A percentile compares a stretch with the other conserved stretches of the same genome.
These are phyloP conservation scores for Horisme vitalbata DNA, from an alignment of 2,888 invertebrate species.

Conservation along the genomic window DNA sequence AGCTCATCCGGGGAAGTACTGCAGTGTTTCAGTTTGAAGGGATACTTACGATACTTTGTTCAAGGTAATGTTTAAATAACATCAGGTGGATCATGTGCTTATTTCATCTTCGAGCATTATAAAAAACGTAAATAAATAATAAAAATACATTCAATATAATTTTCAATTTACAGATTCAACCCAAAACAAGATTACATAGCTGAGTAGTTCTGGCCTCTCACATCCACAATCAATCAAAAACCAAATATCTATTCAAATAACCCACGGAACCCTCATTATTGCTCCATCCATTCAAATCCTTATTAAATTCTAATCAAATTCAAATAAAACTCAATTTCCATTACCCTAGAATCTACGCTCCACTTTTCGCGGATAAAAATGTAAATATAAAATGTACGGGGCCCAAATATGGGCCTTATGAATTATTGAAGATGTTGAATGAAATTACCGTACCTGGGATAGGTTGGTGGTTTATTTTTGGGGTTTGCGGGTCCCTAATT, in stretches of 20 bases:
- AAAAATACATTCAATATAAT: too few relatives aligned
- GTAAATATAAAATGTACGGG: conserved; percentile 51
- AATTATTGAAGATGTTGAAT: conserved; percentile 54
- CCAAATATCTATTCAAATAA: conserved; percentile 20
- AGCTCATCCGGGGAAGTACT: too few relatives aligned
- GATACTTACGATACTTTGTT: too few relatives aligned
- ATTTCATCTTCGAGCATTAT: too few relatives aligned
- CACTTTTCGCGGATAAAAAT: conserved; percentile 53
- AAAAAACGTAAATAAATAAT: too few relatives aligned
- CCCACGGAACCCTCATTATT: conserved; percentile 10
- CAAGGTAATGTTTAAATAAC: too few relatives aligned
- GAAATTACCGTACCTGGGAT: conserved; percentile 41
- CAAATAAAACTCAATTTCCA: conserved; percentile 36
- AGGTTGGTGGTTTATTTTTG: conserved; percentile 14
- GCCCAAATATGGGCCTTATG: conserved; percentile 52
- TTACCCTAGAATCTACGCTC: conserved; percentile 39
- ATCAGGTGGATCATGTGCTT: too few relatives aligned
- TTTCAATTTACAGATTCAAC: too few relatives aligned
- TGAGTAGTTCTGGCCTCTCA: not conserved
- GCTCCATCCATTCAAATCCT: conserved; percentile 19
- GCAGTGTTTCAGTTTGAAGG: too few relatives aligned
- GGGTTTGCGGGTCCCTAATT: conserved; percentile 14
- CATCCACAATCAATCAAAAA: conserved; percentile 14
- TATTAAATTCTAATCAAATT: conserved; percentile 27
- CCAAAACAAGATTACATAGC: too few relatives aligned